Percentiles rank a stretch among this genome's conserved stretches.
Evolutionary conservation across 1,140 invertebrate species (phyloP).

Genomic region (Anoplolepis gracilipes): DNA sequence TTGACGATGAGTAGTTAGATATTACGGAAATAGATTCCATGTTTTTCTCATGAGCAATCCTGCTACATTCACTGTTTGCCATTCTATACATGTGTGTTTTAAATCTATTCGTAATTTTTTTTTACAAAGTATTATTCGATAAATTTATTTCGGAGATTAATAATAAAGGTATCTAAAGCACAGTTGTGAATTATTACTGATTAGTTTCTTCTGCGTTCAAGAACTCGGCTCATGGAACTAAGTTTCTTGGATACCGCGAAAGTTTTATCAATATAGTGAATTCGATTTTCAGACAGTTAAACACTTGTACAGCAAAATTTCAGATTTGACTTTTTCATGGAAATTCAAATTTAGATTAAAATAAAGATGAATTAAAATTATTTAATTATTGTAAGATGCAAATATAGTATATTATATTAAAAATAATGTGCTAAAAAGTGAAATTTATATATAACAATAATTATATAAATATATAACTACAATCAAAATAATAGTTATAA

Average conservation of each 20-base stretch:
- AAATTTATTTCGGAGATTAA: not conserved
- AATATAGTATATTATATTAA: not conserved
- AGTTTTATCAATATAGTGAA: constrained; percentile 66
- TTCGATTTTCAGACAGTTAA: not conserved
- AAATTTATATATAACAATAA: not conserved
- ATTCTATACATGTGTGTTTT: not conserved
- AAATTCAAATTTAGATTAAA: not conserved
- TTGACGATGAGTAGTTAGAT: constrained; percentile 10
- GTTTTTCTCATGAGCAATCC: not conserved
- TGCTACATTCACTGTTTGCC: not conserved
- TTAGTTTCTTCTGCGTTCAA: not conserved
- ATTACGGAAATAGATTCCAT: not conserved
- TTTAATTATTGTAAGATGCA: constrained; percentile 1
- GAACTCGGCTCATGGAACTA: not conserved
- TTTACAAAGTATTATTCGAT: not conserved
- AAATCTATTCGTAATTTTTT: constrained; percentile 15
- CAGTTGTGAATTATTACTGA: constrained; percentile 16
- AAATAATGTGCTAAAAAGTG: not conserved
- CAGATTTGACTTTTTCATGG: not conserved
- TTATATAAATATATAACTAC: not conserved
- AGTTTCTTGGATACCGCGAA: constrained; percentile 12
- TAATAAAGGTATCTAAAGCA: not conserved
- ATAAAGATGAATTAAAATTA: not conserved
- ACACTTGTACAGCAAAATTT: not conserved
- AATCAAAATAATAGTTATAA: constrained; percentile 2